Base-by-base conservation (phyloP, 2,888 invertebrate genomes). In the Cerastis leucographa region DNA sequence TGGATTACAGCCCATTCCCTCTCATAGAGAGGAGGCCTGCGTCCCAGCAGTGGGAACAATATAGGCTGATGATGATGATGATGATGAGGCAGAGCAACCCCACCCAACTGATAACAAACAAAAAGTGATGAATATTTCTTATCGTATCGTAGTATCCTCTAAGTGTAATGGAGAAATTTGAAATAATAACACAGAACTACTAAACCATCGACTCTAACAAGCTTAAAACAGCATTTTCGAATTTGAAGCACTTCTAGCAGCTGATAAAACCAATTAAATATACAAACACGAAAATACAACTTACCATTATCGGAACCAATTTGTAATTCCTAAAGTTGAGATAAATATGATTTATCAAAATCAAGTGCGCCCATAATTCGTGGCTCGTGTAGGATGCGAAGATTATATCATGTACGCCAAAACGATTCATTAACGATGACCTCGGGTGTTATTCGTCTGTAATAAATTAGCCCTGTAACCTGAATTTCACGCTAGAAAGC, bases 301-400 rank as follows among this genome's bases (percentile, higher is more conserved):
- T 65, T 17, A 1, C 12, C 29, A 59, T 56, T 76, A 82, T 75
- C 80, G 74, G 35, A 61, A 72, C 54, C 76, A 66, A 87, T 81
- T 79, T 54, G 65, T 87, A 76, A 78, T 25, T 65, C n/a, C n/a
- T 42, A 66, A 85, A 78, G 42, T 44, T 69, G 56, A 80, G 62
- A 85, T 85, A 78, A 78, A 78, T 70, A 61, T 78, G 78, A 87
- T 83, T 74, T 64, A 83, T 76, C 66, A 72, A 65, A 81, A 66
- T 40, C 49, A 67, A 56, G 74, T 44, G 56, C 66, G 59, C 62
- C 29, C 62, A 74, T 84, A 80, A 74, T 49, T 84, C 71, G 12
- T 78, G 22, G 8, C 59, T 66, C 54, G 40, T 69, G 67, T 68
- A 71, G 44, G 80, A 71, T 72, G 71, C 40, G 49, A 61, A 75